Base-by-base conservation (phyloP, 2,797 vertebrate genomes). In the Nothura maculosa region DNA sequence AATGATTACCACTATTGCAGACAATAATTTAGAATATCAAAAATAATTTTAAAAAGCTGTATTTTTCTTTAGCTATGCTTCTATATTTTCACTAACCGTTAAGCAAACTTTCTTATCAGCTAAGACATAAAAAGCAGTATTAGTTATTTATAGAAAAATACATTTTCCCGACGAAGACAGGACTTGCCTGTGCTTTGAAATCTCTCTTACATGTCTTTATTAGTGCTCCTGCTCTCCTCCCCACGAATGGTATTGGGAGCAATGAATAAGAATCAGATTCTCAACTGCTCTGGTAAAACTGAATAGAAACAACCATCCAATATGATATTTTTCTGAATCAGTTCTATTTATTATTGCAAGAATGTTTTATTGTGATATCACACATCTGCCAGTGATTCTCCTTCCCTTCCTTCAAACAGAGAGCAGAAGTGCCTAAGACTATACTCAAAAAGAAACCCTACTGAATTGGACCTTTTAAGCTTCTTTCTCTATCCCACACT, bases 21-120 rank as follows among this genome's bases (percentile, higher is more conserved):
- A 90, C 81, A 85, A 68, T 50, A 77, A 83, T 69, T 66, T 67
- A 92, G 61, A 95, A 61, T 24, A 57, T 70, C 28, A 94, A 60
- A 93, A 61, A 67, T 40, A 50, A 48, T 83, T 72, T 21, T 52
- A 0, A 43, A 64, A 87, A 89, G 15, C 36, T 34, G 7, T 47
- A 47, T 58, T 36, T 68, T 32, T 83, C 9, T 50, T 75, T 69
- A 54, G n/a, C 28, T 87, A 6, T 58, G 45, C 55, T 89, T 79
- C 48, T 57, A 40, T 34, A 34, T 81, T 27, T 58, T 81, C 70
- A 73, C 69, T 57, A 79, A 34, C 7, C 73, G 27, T 55, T 85
- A 92, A 68, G 28, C 25, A 90, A 79, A 9, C 4, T 67, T 92
- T 77, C 68, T 43, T 15, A 72, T 50, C 19, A 77, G 17, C 28